Evolutionary conservation across 1,140 invertebrate genomes (phyloP).

Genomic region (Calliopsis andreniformis): DNA sequence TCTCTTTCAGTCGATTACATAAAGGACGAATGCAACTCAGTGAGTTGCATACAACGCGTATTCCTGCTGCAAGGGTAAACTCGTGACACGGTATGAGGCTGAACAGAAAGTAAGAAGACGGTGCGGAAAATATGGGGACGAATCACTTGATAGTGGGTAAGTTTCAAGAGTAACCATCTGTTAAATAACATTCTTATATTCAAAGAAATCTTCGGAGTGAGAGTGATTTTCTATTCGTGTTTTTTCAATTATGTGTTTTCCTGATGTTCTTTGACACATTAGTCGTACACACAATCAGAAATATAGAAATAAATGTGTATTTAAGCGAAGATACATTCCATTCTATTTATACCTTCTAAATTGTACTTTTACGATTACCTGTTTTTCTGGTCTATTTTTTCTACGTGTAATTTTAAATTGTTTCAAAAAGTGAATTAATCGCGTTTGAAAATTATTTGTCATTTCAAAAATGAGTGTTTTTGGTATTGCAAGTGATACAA

Average conservation of each 20-base stretch:
- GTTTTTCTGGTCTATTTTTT: background rate
- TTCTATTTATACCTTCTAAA: background rate
- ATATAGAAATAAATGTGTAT: background rate
- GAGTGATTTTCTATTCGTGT: background rate
- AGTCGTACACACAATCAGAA: background rate
- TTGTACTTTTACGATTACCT: background rate
- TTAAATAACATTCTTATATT: background rate
- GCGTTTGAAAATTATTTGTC: too few relatives aligned
- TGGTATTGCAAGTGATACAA: background rate
- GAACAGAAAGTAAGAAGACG: conserved; percentile 31
- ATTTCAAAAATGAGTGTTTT: too few relatives aligned
- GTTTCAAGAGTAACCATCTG: conserved; percentile 17
- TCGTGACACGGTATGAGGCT: conserved; percentile 43
- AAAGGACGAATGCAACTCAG: conserved; percentile 18
- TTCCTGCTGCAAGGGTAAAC: conserved; percentile 20
- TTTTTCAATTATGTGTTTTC: background rate
- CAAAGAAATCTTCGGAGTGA: background rate
- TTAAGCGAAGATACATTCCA: conserved; percentile 1
- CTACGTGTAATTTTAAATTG: too few relatives aligned
- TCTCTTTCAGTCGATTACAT: conserved; percentile 28
- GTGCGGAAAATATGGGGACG: conserved; percentile 64
- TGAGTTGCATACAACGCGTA: background rate
- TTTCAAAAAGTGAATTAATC: too few relatives aligned
- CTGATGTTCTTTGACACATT: conserved; percentile 10
- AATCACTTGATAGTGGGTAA: conserved; percentile 74